Evolutionary conservation across 2,888 invertebrate genomes (phyloP).

Genomic region (Sarcophaga carnaria): DNA sequence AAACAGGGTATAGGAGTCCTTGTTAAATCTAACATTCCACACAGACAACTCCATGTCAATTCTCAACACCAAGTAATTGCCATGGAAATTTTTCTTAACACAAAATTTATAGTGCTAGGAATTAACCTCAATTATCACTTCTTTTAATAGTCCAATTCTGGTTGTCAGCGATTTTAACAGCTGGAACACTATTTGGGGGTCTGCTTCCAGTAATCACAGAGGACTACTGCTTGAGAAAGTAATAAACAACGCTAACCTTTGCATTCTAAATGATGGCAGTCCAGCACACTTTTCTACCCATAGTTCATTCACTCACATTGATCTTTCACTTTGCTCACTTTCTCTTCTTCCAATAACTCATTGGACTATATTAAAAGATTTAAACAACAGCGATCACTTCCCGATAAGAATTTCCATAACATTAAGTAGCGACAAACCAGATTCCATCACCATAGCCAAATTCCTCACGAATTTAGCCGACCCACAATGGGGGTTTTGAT

Average conservation of each 20-base stretch:
- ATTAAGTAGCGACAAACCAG: too few species aligned
- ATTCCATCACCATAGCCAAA: too few species aligned
- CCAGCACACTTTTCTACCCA: constrained; percentile 23
- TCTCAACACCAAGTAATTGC: constrained; percentile 6
- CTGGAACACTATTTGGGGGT: constrained; percentile 26
- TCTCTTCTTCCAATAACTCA: too few species aligned
- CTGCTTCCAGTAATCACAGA: not conserved
- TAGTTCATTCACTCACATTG: constrained; percentile 15
- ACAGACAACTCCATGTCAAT: not conserved
- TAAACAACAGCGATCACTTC: too few species aligned
- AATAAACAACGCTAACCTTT: not conserved
- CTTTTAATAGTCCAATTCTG: not conserved
- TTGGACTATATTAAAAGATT: too few species aligned
- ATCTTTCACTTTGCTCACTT: not conserved
- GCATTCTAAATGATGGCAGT: constrained; percentile 6
- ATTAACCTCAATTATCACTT: constrained; percentile 1
- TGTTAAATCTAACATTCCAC: constrained; percentile 39
- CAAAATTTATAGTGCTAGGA: constrained; percentile 11
- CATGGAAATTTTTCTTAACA: constrained; percentile 6
- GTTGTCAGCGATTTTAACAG: constrained; percentile 2
- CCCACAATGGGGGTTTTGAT: too few species aligned
- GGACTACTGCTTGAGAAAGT: not conserved
- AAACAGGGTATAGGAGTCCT: constrained; percentile 34
- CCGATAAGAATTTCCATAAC: not conserved
- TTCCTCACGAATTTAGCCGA: too few species aligned